Evolutionary conservation across 2,113 vertebrate genomes (phyloP), one percentile per base, ranked within the genome.

Genomic region (Cryptomyrus ogoouensis): DNA sequence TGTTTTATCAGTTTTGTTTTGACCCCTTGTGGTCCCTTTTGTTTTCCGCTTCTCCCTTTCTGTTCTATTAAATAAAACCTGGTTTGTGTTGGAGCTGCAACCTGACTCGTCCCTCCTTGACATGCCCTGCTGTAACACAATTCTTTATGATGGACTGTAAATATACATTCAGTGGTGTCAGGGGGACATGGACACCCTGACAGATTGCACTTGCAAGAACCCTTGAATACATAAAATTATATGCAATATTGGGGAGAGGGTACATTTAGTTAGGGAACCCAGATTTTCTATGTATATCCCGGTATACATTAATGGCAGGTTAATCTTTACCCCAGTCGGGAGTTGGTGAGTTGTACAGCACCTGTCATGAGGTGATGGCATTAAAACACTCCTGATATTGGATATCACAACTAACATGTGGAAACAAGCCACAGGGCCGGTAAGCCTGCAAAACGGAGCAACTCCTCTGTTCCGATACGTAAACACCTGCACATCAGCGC

Each of bases 241-340:
- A 66, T 12, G 62, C n/a, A 27, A 27, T 31, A 27, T 13, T 66
- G 3, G 62, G n/a, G 62, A 3, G 62, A 10, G 9, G n/a, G 9
- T 12, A 12, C 3, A 27, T 66, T 66, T 66, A 27, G 62, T 12
- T 12, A 66, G 62, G n/a, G 9, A 3, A n/a, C n/a, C 62, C n/a
- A 4, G 62, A 66, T 66, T 58, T 58, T 58, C 6, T 58, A 24
- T 89, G 8, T 35, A 35, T 31, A 12, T 12, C 10, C 27, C 27
- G 10, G 88, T 87, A 62, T 53, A 85, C 39, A 49, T 88, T 31
- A 91, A 58, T 35, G 46, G 66, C 12, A 10, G 58, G 58, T 80
- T 31, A 91, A 90, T 90, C 87, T 56, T 8, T 46, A 66, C 74
- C 90, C 91, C 88, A 91, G n/a, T 89, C 44, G n/a, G 70, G 56